Base-by-base conservation (phyloP, 1,140 invertebrate species). In the Acromyrmex charruanus region DNA sequence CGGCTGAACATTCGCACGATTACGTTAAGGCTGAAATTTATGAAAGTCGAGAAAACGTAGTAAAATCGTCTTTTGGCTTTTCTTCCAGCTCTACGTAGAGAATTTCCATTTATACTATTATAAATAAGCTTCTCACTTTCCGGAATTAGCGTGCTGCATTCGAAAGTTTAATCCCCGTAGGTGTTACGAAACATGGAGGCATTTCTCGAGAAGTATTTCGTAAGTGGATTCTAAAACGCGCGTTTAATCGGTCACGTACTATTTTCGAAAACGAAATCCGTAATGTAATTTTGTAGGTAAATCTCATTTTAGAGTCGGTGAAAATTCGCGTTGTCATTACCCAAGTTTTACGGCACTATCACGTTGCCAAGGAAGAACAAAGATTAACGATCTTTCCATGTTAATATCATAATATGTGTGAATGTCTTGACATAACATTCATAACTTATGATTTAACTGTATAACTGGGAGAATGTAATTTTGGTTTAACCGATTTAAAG, bases 21-120 rank as follows among this genome's bases (percentile, higher is more conserved):
- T 12, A n/a, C 58, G 31, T 85, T 55, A 55, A 85, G 28, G 14
- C 25, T 51, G 66, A 85, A 85, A 85, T 89, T 89, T 75, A 49
- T 79, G 65, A 85, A 49, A 49, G 28, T 16, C 12, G n/a, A 25
- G n/a, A n/a, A 71, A 14, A n/a, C 6, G 21, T 35, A 61, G 66
- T 77, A 85, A 85, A 88, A 88, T 18, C 44, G 25, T 39, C 59
- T 49, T 69, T 28, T 18, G 18, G 16, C 39, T 49, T 66, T 77
- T 68, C 53, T 55, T 75, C 69, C 5, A 35, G 0, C 2, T 55
- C 69, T 49, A 35, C 2, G 44, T 55, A 16, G 21, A 39, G 59
- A 65, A 89, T 89, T 88, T 80, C 81, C 88, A 86, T 86, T 80
- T 74, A 35, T 35, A 68, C 87, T 31, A n/a, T n/a, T n/a, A n/a